phyloP scores from a whole-genome alignment of 1,140 invertebrate genomes.

The Triops cancriformis region DNA sequence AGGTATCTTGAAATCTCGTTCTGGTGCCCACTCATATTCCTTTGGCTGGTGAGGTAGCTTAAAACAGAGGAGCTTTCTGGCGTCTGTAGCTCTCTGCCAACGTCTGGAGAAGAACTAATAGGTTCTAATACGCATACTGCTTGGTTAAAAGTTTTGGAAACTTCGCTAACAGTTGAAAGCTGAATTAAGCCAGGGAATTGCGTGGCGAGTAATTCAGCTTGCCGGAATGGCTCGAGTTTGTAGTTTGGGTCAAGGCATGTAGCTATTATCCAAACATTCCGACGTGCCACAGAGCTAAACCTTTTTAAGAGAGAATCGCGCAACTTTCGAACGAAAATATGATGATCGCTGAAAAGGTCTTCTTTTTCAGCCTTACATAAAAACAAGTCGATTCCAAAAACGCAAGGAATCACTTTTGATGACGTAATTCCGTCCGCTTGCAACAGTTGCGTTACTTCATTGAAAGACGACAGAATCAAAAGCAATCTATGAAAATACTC shows the following conservation, averaged over 20 bases:
- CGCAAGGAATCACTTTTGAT: constrained; percentile 6
- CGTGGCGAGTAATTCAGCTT: not conserved
- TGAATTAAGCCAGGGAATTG: not conserved
- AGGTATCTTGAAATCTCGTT: too few species aligned
- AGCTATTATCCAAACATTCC: not conserved
- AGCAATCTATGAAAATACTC: constrained; percentile 12
- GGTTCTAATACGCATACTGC: too few species aligned
- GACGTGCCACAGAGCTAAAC: not conserved
- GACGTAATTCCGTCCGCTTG: constrained; percentile 2
- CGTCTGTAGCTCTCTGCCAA: not conserved
- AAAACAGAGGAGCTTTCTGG: too few species aligned
- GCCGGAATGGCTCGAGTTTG: too few species aligned
- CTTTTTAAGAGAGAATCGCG: not conserved
- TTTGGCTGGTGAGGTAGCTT: too few species aligned
- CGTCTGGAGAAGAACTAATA: too few species aligned
- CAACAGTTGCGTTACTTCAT: not conserved
- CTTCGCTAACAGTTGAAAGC: not conserved
- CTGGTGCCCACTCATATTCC: too few species aligned
- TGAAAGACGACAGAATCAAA: not conserved
- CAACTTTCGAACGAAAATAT: not conserved
- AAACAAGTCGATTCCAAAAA: constrained; percentile 5
- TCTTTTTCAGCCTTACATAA: not conserved
- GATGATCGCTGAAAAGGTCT: not conserved
- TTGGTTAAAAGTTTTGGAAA: too few species aligned
- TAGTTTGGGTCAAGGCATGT: not conserved